Evolutionary conservation across 2,113 vertebrate species (phyloP).

Genomic region (Galbula dea): DNA sequence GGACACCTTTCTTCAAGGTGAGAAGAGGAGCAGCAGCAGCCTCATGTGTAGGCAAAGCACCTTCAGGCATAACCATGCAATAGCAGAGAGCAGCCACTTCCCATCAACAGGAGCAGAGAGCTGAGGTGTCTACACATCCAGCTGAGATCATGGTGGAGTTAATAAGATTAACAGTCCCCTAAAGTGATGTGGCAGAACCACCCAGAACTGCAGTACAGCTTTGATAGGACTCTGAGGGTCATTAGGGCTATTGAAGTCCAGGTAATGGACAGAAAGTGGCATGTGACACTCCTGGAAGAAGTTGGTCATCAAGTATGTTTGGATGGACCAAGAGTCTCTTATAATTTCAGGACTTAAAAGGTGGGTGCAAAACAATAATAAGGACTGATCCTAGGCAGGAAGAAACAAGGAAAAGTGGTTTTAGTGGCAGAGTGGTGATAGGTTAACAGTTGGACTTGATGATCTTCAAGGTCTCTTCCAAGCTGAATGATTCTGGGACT

Average conservation of each 20-base stretch:
- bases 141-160: constrained; percentile 41
- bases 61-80: not conserved
- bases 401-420: not conserved
- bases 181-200: not conserved
- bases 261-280: not conserved
- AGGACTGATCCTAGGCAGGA: not conserved
- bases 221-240: not conserved
- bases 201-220: not conserved
- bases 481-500: no score
- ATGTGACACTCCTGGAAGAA: not conserved
- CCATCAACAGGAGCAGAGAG: not conserved
- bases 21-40: not conserved
- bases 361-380: not conserved
- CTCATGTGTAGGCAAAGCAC: not conserved
- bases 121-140: constrained; percentile 17
- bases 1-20: not conserved
- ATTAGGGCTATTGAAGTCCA: not conserved
- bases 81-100: not conserved
- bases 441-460: no score
- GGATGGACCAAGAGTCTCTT: not conserved
- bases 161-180: constrained; percentile 28
- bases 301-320: not conserved
- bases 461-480: no score
- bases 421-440: no score
- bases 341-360: not conserved